Base-by-base conservation (phyloP, 2,797 vertebrate species). In the Mycteria americana region DNA sequence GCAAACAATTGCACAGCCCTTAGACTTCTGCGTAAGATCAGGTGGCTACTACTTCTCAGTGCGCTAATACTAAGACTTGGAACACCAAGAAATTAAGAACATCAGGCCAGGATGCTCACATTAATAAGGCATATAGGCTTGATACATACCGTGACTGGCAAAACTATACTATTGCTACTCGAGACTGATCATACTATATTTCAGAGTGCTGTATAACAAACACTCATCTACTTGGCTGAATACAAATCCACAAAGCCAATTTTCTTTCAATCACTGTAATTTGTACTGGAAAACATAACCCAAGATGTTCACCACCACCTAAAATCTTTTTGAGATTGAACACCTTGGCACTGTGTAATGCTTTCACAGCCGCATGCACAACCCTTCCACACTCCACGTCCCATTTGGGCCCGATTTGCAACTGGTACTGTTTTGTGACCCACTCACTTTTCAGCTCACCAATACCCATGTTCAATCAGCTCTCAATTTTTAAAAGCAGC, bases 1-100 rank as follows among this genome's bases (percentile, higher is more conserved):
- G 65, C 37, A 78, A 95, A 83, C 75, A 85, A 68, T 37, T 64
- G 92, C 37, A 96, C 60, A 97, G 85, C 48, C 59, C n/a, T 46
- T 43, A 31, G 33, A 59, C 25, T 63, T 60, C 62, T 15, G 13
- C 1, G 2, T 41, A 70, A 62, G 23, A 74, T 76, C 28, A 86
- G 35, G 13, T 31, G 37, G 25, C 27, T 96, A 64, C 92, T 64
- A 78, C 68, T 89, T 81, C 63, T 67, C 57, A 51, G 41, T 62
- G 63, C 63, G 45, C 53, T 82, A 82, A 89, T 74, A 73, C 51
- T 77, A 85, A 89, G 57, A 37, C 86, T 82, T 76, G 41, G 31
- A 95, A 81, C 45, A 76, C 50, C 24, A 22, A 93, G 88, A 97
- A 89, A 83, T 48, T 5, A 48, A 63, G 24, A 45, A 13, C 21